Evolutionary conservation across 2,888 invertebrate species (phyloP).

Genomic region (Microctonus hyperodae): DNA sequence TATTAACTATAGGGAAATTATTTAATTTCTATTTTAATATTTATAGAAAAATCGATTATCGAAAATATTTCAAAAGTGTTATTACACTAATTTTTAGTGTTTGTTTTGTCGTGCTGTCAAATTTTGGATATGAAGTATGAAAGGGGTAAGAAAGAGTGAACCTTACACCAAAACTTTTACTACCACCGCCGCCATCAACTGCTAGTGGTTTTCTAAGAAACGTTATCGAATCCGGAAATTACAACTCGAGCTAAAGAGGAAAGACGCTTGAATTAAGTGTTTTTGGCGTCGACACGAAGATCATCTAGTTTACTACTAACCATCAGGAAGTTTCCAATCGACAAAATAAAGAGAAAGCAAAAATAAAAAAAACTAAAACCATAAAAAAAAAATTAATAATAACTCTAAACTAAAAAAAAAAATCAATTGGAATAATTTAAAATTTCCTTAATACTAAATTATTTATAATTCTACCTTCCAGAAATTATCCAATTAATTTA

Average conservation of each 20-base stretch:
- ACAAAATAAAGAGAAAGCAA: not conserved
- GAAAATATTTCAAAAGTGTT: too few relatives aligned
- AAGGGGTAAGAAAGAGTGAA: not conserved
- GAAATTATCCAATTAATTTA: too few relatives aligned
- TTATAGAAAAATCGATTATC: too few relatives aligned
- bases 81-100: too few relatives aligned
- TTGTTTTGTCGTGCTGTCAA: too few relatives aligned
- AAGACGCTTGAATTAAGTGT: slow-evolving; percentile 50
- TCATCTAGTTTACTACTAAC: slow-evolving; percentile 35
- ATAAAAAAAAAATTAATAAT: not conserved
- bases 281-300: slow-evolving; percentile 48
- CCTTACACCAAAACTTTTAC: not conserved
- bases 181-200: slow-evolving; percentile 19
- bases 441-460: too few relatives aligned
- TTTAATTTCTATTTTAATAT: too few relatives aligned
- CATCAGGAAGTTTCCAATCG: slow-evolving; percentile 13
- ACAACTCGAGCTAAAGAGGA: slow-evolving; percentile 47
- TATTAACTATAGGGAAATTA: too few relatives aligned
- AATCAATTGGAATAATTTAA: too few relatives aligned
- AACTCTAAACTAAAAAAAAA: not conserved
- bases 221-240: slow-evolving; percentile 56
- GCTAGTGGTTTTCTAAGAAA: slow-evolving; percentile 37
- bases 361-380: not conserved
- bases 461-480: too few relatives aligned
- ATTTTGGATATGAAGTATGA: too few relatives aligned